Evolutionary conservation across 2,113 vertebrate genomes (phyloP).

Genomic region (Planiliza haematocheilus): DNA sequence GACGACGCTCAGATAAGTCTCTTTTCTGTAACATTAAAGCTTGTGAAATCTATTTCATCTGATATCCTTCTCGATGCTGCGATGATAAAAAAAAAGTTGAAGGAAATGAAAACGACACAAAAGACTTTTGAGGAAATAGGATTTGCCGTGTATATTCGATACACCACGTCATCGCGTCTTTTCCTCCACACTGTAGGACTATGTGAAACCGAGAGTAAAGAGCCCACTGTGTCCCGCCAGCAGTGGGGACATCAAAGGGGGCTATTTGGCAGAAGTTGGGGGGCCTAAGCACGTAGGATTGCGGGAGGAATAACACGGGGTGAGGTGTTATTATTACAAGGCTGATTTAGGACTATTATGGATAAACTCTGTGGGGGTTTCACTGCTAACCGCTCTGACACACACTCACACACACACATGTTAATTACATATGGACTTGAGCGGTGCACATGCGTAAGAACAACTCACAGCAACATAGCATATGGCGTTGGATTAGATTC

Average conservation of each 20-base stretch:
- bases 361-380: constrained; percentile 61
- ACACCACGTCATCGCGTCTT: constrained; percentile 43
- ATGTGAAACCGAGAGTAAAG: constrained; percentile 84
- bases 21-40: constrained; percentile 14
- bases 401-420: constrained; percentile 81
- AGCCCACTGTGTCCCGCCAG: constrained; percentile 62
- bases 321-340: constrained; percentile 76
- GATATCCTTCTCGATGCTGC: constrained; percentile 22
- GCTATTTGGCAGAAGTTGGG: constrained; percentile 56
- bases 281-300: constrained; percentile 52
- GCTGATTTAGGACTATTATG: constrained; percentile 71
- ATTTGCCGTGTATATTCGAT: constrained; percentile 30
- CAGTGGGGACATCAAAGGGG: constrained; percentile 67
- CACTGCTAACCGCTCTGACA: constrained; percentile 69
- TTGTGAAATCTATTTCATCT: constrained; percentile 28
- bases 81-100: constrained; percentile 16
- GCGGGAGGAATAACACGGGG: constrained; percentile 70
- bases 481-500: constrained; percentile 27
- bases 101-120: constrained; percentile 3
- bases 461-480: constrained; percentile 10
- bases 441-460: constrained; percentile 8
- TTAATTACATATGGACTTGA: constrained; percentile 34
- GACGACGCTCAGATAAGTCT: constrained; percentile 40
- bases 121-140: constrained; percentile 20
- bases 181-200: constrained; percentile 42